phyloP scores from a whole-genome alignment of 2,113 vertebrate species.

The Mastomys coucha region DNA sequence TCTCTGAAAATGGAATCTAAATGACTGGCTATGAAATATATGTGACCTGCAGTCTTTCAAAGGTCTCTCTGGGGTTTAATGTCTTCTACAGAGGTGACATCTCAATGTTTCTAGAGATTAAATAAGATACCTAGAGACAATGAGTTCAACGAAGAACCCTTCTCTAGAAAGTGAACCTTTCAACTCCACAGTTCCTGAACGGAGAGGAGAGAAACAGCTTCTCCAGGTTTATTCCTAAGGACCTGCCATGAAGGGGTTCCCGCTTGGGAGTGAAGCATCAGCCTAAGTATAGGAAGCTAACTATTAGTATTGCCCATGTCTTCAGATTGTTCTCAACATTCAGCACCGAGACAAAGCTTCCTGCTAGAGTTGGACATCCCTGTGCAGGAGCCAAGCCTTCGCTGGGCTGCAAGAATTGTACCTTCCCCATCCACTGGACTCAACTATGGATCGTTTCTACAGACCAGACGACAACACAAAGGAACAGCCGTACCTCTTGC shows the following conservation, averaged over 20 bases:
- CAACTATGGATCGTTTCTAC: background rate
- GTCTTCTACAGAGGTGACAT: background rate
- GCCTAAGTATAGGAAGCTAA: background rate
- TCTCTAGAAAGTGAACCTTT: background rate
- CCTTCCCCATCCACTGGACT: background rate
- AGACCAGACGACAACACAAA: background rate
- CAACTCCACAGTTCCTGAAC: too few relatives aligned
- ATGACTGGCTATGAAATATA: background rate
- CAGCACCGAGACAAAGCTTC: background rate
- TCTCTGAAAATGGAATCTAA: background rate
- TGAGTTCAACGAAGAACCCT: background rate
- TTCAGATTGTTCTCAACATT: background rate
- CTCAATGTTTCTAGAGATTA: background rate
- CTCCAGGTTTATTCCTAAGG: background rate
- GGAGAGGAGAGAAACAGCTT: background rate
- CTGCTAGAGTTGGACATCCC: background rate
- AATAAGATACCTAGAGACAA: background rate
- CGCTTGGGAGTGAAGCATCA: background rate
- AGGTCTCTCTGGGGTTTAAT: background rate
- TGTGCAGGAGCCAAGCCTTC: background rate
- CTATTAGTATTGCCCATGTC: background rate
- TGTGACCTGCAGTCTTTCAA: background rate
- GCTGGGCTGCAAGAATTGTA: background rate
- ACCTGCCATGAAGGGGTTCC: too few relatives aligned
- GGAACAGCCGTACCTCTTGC: slow-evolving; percentile 90